Evolutionary conservation across 2,797 vertebrate genomes (phyloP), one percentile per base, ranked within the genome.

Genomic region (Pempheris klunzingeri): DNA sequence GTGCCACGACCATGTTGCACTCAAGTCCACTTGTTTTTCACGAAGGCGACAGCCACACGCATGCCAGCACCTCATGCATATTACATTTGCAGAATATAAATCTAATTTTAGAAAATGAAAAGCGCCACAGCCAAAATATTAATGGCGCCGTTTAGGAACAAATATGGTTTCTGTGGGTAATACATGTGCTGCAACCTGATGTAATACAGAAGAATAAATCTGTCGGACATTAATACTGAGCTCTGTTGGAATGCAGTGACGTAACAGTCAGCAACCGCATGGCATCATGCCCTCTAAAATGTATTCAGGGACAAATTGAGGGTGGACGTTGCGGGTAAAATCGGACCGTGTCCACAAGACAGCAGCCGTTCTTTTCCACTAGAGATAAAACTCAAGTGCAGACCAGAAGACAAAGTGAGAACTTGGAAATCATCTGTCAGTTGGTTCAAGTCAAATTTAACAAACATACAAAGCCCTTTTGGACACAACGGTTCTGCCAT

Each of bases 41-140:
- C 18, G 41, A 41, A 41, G 34, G 18, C 14, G 3, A 34, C 43
- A 41, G 14, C 18, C 34, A 59, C 13, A 58, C 30, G 14, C 34
- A 62, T 46, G 57, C 15, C 58, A 55, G 49, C 50, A 24, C 32
- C 43, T 43, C 43, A 57, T 39, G 49, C 24, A 39, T 63, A 63
- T 63, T 69, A 24, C 20, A 32, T 32, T 4, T 32, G 30, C 30
- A 62, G 15, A 41, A 41, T 12, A 4, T n/a, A 3, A 60, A 39
- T 53, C 38, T 68, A 36, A 43, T 54, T 61, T 61, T 60, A 68
- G n/a, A 53, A 34, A 4, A 10, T 18, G 14, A 60, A 34, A 59
- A 50, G 20, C 30, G 13, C 13, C 22, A 10, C 32, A 18, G 13
- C 39, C 41, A 36, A 59, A 50, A 32, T 9, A 36, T 5, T 7